Conservation (phyloP, 1,140 invertebrate species). For the Saccostrea echinata region DNA sequence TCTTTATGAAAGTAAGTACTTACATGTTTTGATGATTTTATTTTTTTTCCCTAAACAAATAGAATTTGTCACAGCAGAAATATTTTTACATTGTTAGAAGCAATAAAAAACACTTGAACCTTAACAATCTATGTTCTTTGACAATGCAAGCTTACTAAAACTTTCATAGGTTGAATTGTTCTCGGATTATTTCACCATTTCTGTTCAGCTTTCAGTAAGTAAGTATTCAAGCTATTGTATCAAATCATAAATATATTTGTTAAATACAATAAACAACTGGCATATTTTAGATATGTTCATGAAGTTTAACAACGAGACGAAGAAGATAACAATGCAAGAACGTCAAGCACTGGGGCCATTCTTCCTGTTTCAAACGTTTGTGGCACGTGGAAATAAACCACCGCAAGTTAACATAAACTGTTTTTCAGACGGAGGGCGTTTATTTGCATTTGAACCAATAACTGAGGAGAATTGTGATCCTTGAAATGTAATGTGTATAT, state of each 20-base stretch:
- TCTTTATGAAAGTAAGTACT: not conserved
- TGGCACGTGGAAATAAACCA: not conserved
- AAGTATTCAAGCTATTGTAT: too few species aligned
- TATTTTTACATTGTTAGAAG: too few species aligned
- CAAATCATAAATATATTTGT: too few species aligned
- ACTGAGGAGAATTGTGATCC: not conserved
- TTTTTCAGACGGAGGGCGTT: slow-evolving; percentile 7
- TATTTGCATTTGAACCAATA: not conserved
- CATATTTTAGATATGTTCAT: not conserved
- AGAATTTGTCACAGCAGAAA: too few species aligned
- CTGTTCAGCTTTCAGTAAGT: too few species aligned
- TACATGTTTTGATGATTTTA: not conserved
- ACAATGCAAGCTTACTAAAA: too few species aligned
- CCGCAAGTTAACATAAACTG: not conserved
- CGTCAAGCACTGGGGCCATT: not conserved
- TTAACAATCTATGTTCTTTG: too few species aligned
- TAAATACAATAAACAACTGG: too few species aligned
- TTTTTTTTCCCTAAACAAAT: too few species aligned
- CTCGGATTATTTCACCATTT: too few species aligned
- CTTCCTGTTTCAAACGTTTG: slow-evolving; percentile 5
- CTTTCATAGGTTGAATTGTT: too few species aligned
- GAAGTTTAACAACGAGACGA: slow-evolving; percentile 10
- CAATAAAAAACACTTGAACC: too few species aligned
- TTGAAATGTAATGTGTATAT: not conserved
- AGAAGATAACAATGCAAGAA: not conserved